phyloP scores from a whole-genome alignment of 2,113 vertebrate species.

The Gobiocypris rarus region DNA sequence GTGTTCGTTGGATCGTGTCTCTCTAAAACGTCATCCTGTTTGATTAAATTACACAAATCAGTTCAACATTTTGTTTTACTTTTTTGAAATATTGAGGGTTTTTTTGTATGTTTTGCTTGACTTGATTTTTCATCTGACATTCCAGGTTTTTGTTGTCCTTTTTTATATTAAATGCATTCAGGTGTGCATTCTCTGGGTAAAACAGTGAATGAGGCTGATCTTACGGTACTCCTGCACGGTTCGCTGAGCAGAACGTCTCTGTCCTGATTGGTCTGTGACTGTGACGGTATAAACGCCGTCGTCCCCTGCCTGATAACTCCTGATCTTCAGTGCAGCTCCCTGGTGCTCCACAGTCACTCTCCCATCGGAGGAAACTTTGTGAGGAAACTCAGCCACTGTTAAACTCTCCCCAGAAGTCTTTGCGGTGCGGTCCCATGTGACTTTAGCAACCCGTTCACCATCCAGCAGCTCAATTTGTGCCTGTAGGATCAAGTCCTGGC shows the following conservation, averaged over 20 bases:
- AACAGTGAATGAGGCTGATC: neutral
- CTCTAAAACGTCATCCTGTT: too few relatives aligned
- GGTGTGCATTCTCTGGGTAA: too few relatives aligned
- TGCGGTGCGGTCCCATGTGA: constrained; percentile 68
- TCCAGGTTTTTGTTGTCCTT: too few relatives aligned
- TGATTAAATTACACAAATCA: too few relatives aligned
- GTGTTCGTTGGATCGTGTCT: too few relatives aligned
- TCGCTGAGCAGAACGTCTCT: constrained; percentile 56
- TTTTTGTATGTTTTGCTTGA: too few relatives aligned
- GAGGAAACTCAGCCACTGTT: constrained; percentile 66
- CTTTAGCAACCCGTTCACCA: constrained; percentile 52
- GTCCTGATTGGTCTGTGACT: constrained; percentile 61
- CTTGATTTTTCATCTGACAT: too few relatives aligned
- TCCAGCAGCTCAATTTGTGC: constrained; percentile 59
- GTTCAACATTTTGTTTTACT: too few relatives aligned
- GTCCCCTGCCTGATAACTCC: constrained; percentile 60
- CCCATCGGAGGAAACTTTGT: constrained; percentile 20
- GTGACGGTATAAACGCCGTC: constrained; percentile 70
- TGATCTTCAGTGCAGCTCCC: constrained; percentile 62
- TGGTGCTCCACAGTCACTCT: constrained; percentile 50
- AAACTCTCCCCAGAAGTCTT: neutral
- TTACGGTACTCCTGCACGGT: constrained; percentile 71
- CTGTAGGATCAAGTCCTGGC: constrained; percentile 62
- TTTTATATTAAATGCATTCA: too few relatives aligned
- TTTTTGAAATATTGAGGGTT: too few relatives aligned